phyloP scores from a whole-genome alignment of 2,113 vertebrate species.

The Mola mola region DNA sequence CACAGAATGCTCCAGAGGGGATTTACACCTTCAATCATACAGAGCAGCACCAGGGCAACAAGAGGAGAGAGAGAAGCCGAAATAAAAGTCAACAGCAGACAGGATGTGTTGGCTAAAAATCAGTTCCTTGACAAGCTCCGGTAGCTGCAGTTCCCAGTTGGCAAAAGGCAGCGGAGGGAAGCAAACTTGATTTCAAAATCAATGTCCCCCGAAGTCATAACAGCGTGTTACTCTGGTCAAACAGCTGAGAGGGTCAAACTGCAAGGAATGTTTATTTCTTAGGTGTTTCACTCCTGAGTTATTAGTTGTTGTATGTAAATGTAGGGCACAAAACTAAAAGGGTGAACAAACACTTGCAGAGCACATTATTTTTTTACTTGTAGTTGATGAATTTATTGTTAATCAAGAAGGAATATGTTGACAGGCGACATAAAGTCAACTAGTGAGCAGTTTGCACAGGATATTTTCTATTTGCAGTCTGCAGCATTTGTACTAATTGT shows the following conservation, averaged over 20 bases:
- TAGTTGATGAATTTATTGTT: too few species aligned
- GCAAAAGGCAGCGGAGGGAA: slow-evolving; percentile 44
- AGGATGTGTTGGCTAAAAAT: slow-evolving; percentile 30
- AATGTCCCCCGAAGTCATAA: slow-evolving; percentile 46
- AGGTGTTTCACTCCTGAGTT: slow-evolving; percentile 15
- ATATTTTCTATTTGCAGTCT: too few species aligned
- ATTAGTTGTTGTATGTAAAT: slow-evolving; percentile 20
- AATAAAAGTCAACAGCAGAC: slow-evolving; percentile 27
- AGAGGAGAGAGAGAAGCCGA: slow-evolving; percentile 14
- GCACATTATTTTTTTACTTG: neutral
- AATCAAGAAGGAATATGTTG: neutral
- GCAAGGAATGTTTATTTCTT: slow-evolving; percentile 9
- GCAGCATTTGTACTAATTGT: neutral
- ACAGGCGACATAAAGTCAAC: neutral
- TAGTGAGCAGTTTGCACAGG: neutral
- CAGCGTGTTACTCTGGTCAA: slow-evolving; percentile 55
- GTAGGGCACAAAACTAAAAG: neutral
- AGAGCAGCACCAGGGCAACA: slow-evolving; percentile 38
- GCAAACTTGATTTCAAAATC: slow-evolving; percentile 65
- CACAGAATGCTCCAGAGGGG: slow-evolving; percentile 33
- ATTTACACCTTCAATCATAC: slow-evolving; percentile 31
- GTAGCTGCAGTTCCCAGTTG: slow-evolving; percentile 33
- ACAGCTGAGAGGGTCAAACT: slow-evolving; percentile 42
- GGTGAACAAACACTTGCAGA: neutral
- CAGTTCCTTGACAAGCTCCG: slow-evolving; percentile 30